These are phyloP conservation scores for Bujurquina vittata DNA, from an alignment of 2,113 vertebrate genomes.

Conservation along the genomic window DNA sequence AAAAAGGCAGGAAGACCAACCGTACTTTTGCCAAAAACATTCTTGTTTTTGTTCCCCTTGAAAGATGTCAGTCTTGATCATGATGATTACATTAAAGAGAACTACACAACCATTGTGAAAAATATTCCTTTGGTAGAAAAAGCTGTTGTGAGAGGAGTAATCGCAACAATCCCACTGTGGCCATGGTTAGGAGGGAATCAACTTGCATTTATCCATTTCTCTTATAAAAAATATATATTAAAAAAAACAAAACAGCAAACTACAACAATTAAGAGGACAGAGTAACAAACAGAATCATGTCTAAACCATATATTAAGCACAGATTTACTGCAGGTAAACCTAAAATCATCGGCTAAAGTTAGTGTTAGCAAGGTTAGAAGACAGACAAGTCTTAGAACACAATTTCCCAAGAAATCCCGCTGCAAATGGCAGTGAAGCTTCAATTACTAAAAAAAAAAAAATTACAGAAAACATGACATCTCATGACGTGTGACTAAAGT, in stretches of 20 bases:
- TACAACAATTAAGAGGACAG: background rate
- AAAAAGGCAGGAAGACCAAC: slow-evolving; percentile 63
- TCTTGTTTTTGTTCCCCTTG: slow-evolving; percentile 60
- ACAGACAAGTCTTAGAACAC: slow-evolving; percentile 15
- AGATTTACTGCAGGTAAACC: slow-evolving; percentile 16
- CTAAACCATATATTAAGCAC: slow-evolving; percentile 9
- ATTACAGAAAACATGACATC: slow-evolving; percentile 5
- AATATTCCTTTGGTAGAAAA: slow-evolving; percentile 42
- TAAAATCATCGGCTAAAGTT: slow-evolving; percentile 50
- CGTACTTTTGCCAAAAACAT: slow-evolving; percentile 74
- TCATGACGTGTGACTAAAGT: background rate
- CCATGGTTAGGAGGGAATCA: slow-evolving; percentile 28
- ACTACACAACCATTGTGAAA: slow-evolving; percentile 71
- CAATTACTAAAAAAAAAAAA: background rate
- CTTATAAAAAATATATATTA: background rate
- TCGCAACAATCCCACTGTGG: slow-evolving; percentile 26
- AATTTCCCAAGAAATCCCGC: slow-evolving; percentile 13
- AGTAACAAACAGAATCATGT: slow-evolving; percentile 6
- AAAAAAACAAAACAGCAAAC: slow-evolving; percentile 24
- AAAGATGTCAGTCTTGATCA: slow-evolving; percentile 58
- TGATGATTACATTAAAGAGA: slow-evolving; percentile 25
- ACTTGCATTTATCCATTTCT: slow-evolving; percentile 32
- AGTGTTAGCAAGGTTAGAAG: slow-evolving; percentile 68
- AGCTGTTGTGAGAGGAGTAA: slow-evolving; percentile 21
- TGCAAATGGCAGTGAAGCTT: slow-evolving; percentile 9